Conservation (phyloP, 2,888 invertebrate species). For the Gasteruption jaculator region DNA sequence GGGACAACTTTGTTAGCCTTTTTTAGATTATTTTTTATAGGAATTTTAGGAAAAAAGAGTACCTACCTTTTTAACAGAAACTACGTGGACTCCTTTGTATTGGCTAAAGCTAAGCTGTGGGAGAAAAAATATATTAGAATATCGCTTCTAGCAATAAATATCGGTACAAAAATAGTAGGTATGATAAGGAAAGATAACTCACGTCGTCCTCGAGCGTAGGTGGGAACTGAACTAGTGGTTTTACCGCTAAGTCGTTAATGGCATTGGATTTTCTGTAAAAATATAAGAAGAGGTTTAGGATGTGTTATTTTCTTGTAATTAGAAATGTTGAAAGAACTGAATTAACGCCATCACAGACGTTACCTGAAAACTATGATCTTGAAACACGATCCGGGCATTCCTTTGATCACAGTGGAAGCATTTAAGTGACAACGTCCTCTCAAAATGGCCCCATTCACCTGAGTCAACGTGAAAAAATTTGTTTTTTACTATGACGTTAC, state of each 20-base stretch:
- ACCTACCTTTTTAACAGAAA: conserved; percentile 80
- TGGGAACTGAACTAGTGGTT: conserved; percentile 83
- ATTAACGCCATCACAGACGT: conserved; percentile 26
- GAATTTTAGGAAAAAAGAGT: background rate
- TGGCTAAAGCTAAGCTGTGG: conserved; percentile 26
- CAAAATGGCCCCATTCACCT: conserved; percentile 92
- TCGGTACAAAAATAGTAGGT: conserved; percentile 10
- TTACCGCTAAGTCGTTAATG: conserved; percentile 81
- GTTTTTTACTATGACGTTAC: conserved; percentile 3
- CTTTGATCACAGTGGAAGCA: conserved; percentile 93
- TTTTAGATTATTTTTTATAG: no score
- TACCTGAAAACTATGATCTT: conserved; percentile 85
- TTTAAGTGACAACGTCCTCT: conserved; percentile 94
- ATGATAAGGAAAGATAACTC: no score
- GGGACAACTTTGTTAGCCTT: no score
- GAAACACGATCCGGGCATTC: conserved; percentile 75
- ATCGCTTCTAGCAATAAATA: background rate
- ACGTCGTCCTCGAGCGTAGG: conserved; percentile 81
- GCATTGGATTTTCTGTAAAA: conserved; percentile 66
- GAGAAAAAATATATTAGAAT: conserved; percentile 1
- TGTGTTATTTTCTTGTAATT: conserved; percentile 8
- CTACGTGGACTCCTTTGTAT: conserved; percentile 75
- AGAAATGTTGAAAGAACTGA: conserved; percentile 6
- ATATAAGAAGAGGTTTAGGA: conserved; percentile 1
- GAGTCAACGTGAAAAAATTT: conserved; percentile 24